Percentiles rank a stretch among this genome's conserved stretches.
Conservation (phyloP, 2,888 invertebrate species). For the Dinocampus coccinellae region DNA sequence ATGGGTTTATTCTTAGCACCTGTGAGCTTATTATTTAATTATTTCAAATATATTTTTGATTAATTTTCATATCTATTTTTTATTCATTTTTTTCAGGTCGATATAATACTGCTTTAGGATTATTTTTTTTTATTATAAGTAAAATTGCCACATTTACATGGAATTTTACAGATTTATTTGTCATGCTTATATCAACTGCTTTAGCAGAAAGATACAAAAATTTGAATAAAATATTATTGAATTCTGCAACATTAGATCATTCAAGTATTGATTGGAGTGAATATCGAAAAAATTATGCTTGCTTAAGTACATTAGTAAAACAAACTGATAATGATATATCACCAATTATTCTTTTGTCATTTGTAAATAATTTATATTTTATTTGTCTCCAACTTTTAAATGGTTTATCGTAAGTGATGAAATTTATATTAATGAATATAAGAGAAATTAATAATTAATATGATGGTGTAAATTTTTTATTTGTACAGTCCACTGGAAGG, state of each 20-base stretch:
- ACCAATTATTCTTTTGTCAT: slow-evolving; percentile 76
- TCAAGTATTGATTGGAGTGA: slow-evolving; percentile 72
- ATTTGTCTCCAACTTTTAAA: slow-evolving; percentile 80
- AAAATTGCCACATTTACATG: slow-evolving; percentile 77
- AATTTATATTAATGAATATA: neutral
- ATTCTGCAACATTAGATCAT: slow-evolving; percentile 65
- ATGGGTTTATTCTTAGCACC: slow-evolving; percentile 58
- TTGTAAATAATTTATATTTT: slow-evolving; percentile 80
- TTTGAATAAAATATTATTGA: slow-evolving; percentile 71
- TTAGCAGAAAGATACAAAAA: slow-evolving; percentile 76
- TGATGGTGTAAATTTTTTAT: neutral
- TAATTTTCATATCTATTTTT: too few relatives aligned
- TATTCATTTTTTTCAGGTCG: slow-evolving; percentile 54
- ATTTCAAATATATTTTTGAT: neutral
- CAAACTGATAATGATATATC: slow-evolving; percentile 75
- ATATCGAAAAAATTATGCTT: slow-evolving; percentile 77
- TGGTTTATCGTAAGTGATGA: slow-evolving; percentile 74
- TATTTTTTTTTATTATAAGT: slow-evolving; percentile 70
- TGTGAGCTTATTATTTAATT: slow-evolving; percentile 47
- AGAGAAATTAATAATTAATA: neutral
- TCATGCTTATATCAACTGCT: slow-evolving; percentile 75
- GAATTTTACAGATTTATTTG: slow-evolving; percentile 81
- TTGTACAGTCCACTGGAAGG: slow-evolving; percentile 46
- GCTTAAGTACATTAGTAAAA: slow-evolving; percentile 74
- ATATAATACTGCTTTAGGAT: slow-evolving; percentile 58